phyloP scores from a whole-genome alignment of 1,140 invertebrate species.

The Cepaea nemoralis region DNA sequence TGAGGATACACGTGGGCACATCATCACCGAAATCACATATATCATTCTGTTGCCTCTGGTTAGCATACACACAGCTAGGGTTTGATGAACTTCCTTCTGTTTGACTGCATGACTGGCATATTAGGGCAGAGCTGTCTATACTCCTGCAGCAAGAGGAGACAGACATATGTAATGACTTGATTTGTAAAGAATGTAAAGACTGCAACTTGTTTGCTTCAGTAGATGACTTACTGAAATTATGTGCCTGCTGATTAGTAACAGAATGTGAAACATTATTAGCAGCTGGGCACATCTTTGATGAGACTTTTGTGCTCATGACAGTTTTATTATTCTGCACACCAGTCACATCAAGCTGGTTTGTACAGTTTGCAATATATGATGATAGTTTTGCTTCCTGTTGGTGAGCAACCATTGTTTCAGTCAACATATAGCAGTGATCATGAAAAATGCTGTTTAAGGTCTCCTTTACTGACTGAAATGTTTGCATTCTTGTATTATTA shows the following conservation, averaged over 20 bases:
- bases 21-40: background rate
- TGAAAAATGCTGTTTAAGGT: background rate
- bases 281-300: background rate
- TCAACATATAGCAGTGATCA: conserved; percentile 1
- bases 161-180: background rate
- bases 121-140: background rate
- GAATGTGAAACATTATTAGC: background rate
- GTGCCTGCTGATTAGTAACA: background rate
- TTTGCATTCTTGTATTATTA: background rate
- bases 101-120: background rate
- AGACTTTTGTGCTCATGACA: background rate
- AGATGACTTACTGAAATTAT: background rate
- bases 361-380: background rate
- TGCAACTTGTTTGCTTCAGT: background rate
- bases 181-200: background rate
- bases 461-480: background rate
- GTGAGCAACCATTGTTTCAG: background rate
- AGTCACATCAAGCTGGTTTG: background rate
- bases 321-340: background rate
- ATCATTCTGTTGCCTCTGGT: background rate
- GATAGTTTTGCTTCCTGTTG: background rate
- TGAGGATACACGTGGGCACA: conserved; percentile 19
- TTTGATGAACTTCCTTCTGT: background rate
- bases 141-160: background rate
- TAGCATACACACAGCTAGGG: background rate